A percentile compares a stretch with the other conserved stretches of the same genome.
Conservation (phyloP, 2,888 invertebrate species). For the Oconnorella tubifera region DNA sequence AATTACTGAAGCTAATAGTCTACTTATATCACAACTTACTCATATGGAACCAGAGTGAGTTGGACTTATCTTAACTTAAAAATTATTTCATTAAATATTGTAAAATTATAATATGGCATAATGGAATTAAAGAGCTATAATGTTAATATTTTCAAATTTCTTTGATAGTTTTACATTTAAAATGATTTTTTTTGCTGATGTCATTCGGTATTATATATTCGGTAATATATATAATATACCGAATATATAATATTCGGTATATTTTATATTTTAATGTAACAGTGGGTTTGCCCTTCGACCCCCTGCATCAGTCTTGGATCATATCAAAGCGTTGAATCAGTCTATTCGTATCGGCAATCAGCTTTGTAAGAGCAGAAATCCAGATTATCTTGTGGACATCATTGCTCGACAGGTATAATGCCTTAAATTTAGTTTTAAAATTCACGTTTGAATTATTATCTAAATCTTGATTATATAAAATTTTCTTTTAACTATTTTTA, state of each 20-base stretch:
- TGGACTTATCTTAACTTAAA: neutral
- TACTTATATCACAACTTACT: conserved; percentile 79
- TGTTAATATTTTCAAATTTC: too few relatives aligned
- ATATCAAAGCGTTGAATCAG: conserved; percentile 72
- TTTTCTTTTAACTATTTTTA: neutral
- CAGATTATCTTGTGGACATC: conserved; percentile 86
- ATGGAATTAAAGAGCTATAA: too few relatives aligned
- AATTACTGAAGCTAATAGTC: conserved; percentile 83
- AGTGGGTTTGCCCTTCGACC: conserved; percentile 27
- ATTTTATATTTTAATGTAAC: too few relatives aligned
- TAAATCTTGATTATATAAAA: neutral
- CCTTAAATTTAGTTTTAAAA: neutral
- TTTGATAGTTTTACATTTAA: too few relatives aligned
- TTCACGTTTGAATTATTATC: neutral
- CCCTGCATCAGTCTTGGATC: conserved; percentile 62
- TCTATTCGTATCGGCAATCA: conserved; percentile 80
- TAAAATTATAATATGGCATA: too few relatives aligned
- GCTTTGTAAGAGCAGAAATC: conserved; percentile 80
- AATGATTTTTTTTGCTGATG: too few relatives aligned
- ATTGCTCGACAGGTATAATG: conserved; percentile 77
- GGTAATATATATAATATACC: too few relatives aligned
- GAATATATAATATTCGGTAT: too few relatives aligned
- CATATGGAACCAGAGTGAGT: conserved; percentile 69
- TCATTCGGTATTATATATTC: too few relatives aligned
- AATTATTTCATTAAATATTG: too few relatives aligned